Conservation (phyloP, 1,140 invertebrate genomes). For the Drosophila gunungcola region DNA sequence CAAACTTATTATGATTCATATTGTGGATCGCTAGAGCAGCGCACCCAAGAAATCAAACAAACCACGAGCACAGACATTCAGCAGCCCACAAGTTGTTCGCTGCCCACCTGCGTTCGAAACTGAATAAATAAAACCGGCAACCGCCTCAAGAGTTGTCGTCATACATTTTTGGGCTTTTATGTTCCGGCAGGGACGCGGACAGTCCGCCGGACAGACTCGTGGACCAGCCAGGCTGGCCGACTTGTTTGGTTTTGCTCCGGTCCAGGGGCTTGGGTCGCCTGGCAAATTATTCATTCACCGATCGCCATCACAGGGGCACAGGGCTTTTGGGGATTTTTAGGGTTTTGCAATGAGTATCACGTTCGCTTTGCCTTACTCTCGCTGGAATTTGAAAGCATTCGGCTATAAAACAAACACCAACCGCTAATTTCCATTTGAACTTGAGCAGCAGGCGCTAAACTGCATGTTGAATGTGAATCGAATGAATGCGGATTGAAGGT, state of each 20-base stretch:
- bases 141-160: slow-evolving; percentile 61
- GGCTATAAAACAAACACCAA: slow-evolving; percentile 48
- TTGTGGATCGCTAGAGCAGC: slow-evolving; percentile 27
- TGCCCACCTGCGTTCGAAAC: slow-evolving; percentile 65
- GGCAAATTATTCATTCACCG: slow-evolving; percentile 65
- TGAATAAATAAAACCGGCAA: slow-evolving; percentile 57
- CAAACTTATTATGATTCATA: slow-evolving; percentile 23
- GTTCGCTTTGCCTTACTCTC: slow-evolving; percentile 36
- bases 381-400: slow-evolving; percentile 54
- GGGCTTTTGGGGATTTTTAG: slow-evolving; percentile 15
- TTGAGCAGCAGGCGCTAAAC: slow-evolving; percentile 70
- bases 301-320: slow-evolving; percentile 14
- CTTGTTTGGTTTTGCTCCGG: slow-evolving; percentile 42
- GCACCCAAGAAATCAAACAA: slow-evolving; percentile 30
- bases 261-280: slow-evolving; percentile 39
- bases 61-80: slow-evolving; percentile 20
- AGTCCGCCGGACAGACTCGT: slow-evolving; percentile 43
- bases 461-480: slow-evolving; percentile 67
- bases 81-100: slow-evolving; percentile 39
- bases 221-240: slow-evolving; percentile 37
- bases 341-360: slow-evolving; percentile 69
- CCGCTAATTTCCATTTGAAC: slow-evolving; percentile 74
- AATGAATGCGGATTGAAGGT: slow-evolving; percentile 61
- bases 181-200: slow-evolving; percentile 64
- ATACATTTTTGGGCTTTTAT: slow-evolving; percentile 75